Percentiles rank a stretch among this genome's conserved stretches.
Evolutionary conservation across 2,797 vertebrate species (phyloP).

Genomic region (Sebastes hopkinsi): DNA sequence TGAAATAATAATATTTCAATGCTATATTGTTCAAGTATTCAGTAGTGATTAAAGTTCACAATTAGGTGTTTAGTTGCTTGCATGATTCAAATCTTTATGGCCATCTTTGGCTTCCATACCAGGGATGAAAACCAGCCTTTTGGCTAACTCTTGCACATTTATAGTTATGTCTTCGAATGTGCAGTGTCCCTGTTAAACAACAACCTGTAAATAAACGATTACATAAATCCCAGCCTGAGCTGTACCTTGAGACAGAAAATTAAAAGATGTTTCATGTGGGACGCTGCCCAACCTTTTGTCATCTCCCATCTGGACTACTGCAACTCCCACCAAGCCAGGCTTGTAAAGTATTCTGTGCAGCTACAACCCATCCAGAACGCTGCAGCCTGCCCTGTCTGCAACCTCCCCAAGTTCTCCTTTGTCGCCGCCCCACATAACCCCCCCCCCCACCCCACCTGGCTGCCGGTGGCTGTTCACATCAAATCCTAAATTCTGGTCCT

Average conservation of each 20-base stretch:
- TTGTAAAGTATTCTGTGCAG: slow-evolving; percentile 31
- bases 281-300: slow-evolving; percentile 28
- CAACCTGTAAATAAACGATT: background rate
- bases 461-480: slow-evolving; percentile 48
- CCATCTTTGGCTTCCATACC: background rate
- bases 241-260: slow-evolving; percentile 30
- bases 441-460: slow-evolving; percentile 6
- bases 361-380: slow-evolving; percentile 3
- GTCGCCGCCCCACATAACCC: background rate
- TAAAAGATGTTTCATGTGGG: slow-evolving; percentile 36
- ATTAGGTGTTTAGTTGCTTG: background rate
- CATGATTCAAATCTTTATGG: background rate
- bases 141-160: background rate
- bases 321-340: slow-evolving; percentile 16
- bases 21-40: background rate
- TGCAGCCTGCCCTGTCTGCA: slow-evolving; percentile 38
- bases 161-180: background rate
- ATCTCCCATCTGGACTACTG: slow-evolving; percentile 28
- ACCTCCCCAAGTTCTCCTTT: slow-evolving; percentile 40
- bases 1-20: background rate
- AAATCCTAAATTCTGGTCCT: slow-evolving; percentile 55
- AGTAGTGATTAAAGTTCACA: background rate
- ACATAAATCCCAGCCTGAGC: slow-evolving; percentile 9
- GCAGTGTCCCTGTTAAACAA: background rate
- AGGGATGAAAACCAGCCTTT: background rate